Evolutionary conservation across 2,888 invertebrate genomes (phyloP), one percentile per base, ranked within the genome.

Genomic region (Pristionchus entomophagus): DNA sequence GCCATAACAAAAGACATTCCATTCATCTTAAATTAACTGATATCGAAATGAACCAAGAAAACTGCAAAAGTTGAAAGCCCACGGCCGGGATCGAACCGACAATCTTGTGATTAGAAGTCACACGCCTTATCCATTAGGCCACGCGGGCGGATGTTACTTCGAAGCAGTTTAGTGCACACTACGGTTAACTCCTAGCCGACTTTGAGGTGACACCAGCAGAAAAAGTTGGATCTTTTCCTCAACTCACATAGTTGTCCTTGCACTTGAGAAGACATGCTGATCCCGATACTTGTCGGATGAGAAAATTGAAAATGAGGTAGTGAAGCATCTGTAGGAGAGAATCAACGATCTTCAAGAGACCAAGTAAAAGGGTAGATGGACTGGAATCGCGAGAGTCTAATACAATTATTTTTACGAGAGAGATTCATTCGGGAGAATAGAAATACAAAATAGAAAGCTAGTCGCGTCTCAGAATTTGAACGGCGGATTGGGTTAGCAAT

Each of bases 61-160:
- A 19, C 19, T 1, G 49, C 35, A 35, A 82, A 82, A 82, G 0
- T 14, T 82, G 32, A 41, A 38, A 85, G 85, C 85, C 85, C 85
- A 85, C 85, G 85, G 85, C 85, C 85, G 90, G 90, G 89, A 84
- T 91, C 91, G 91, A 91, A 91, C 91, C 91, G 89, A 88, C 90
- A 88, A 91, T 91, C 90, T 91, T 91, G 90, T 91, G 91, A 91
- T 91, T 91, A 91, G 91, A 91, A 91, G 91, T 91, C 91, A 91
- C 91, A 91, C 91, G 91, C 91, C 91, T 91, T 91, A 91, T 91
- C 91, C 91, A 91, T 89, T 91, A 91, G 91, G 91, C 91, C 91
- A 91, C 90, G 85, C 85, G 85, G 85, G 85, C 85, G 19, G 84
- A 73, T 41, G 73, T 17, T 53, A 12, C 1, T 1, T 45, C 32